Evolutionary conservation across 2,113 vertebrate genomes (phyloP).

Genomic region (Pseudorasbora parva): DNA sequence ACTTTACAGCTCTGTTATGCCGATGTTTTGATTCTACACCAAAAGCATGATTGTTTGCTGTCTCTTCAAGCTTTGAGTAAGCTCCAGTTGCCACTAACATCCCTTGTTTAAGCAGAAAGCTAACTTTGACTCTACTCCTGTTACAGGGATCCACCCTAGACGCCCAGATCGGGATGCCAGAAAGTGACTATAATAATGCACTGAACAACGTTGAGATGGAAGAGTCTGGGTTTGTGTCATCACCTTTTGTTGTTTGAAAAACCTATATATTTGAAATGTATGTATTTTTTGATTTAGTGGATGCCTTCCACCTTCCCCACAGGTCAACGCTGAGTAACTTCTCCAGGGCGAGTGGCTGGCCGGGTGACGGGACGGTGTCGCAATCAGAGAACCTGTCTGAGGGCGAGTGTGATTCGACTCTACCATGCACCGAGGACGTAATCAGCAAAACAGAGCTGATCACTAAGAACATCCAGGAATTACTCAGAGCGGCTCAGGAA

Average conservation of each 20-base stretch:
- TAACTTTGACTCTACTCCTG: slow-evolving; percentile 34
- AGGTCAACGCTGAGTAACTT: slow-evolving; percentile 75
- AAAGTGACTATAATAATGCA: slow-evolving; percentile 90
- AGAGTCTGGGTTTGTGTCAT: slow-evolving; percentile 78
- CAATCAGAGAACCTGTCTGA: slow-evolving; percentile 74
- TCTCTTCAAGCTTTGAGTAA: slow-evolving; percentile 38
- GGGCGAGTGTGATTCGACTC: slow-evolving; percentile 74
- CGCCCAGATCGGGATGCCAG: slow-evolving; percentile 84
- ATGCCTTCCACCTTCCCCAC: background rate
- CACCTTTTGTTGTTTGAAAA: background rate
- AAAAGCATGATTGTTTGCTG: slow-evolving; percentile 47
- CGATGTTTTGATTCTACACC: slow-evolving; percentile 16
- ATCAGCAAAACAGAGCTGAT: slow-evolving; percentile 98
- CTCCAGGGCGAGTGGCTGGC: slow-evolving; percentile 76
- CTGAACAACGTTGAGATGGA: slow-evolving; percentile 82
- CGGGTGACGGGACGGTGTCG: slow-evolving; percentile 72
- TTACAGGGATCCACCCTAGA: slow-evolving; percentile 89
- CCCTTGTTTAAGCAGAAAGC: background rate
- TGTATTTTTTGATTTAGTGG: background rate
- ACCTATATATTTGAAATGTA: background rate
- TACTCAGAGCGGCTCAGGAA: slow-evolving; percentile 92
- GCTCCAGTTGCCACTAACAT: slow-evolving; percentile 19
- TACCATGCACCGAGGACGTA: slow-evolving; percentile 95
- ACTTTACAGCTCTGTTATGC: slow-evolving; percentile 19
- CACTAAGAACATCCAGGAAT: slow-evolving; percentile 98